A percentile compares a stretch with the other conserved stretches of the same genome.
Evolutionary conservation across 2,113 vertebrate species (phyloP).

Genomic region (Turnix velox): DNA sequence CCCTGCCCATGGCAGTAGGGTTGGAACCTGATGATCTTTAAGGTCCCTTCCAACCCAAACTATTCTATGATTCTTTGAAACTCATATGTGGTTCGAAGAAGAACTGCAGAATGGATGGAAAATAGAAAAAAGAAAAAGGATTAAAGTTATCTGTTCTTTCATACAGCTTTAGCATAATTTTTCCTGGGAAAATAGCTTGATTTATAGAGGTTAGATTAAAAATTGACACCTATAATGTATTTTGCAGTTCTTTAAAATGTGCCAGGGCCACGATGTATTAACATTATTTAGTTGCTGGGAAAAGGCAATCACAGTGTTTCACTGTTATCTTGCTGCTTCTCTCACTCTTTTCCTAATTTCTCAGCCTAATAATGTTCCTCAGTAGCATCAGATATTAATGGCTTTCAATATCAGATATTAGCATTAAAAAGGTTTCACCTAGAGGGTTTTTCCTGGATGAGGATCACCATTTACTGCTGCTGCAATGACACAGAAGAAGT

Average conservation of each 20-base stretch:
- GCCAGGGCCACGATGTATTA: background rate
- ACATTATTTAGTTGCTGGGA: background rate
- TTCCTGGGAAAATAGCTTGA: background rate
- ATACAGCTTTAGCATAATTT: background rate
- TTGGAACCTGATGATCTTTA: no score
- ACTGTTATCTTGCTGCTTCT: background rate
- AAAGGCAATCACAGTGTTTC: background rate
- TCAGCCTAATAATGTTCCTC: background rate
- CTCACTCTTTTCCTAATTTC: background rate
- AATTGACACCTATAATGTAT: background rate
- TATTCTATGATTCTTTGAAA: no score
- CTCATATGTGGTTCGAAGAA: background rate
- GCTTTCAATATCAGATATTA: background rate
- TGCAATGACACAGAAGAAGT: background rate
- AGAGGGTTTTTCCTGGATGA: background rate
- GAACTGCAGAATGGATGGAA: background rate
- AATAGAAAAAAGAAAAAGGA: background rate
- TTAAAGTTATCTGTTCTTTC: background rate
- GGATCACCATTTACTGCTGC: background rate
- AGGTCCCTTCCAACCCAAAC: no score
- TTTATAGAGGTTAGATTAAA: background rate
- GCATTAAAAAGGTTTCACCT: background rate
- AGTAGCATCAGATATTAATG: background rate
- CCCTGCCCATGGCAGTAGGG: no score
- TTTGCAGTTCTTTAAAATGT: background rate